phyloP scores from a whole-genome alignment of 2,888 invertebrate genomes.

The Busseola fusca region DNA sequence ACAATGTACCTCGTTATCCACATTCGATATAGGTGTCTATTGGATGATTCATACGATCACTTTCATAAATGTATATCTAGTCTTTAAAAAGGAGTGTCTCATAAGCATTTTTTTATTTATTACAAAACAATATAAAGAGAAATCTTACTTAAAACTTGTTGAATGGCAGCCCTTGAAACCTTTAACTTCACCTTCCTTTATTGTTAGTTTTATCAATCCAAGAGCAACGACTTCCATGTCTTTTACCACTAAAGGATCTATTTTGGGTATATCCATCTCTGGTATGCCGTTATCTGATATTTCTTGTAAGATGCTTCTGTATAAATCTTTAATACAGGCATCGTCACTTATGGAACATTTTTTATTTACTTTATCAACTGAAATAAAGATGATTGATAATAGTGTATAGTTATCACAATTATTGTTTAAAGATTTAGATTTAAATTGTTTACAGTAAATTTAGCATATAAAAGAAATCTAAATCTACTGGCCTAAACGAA shows the following conservation, averaged over 20 bases:
- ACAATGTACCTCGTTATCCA: neutral
- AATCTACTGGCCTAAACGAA: neutral
- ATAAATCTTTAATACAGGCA: constrained; percentile 18
- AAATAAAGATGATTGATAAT: constrained; percentile 13
- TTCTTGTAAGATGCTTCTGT: neutral
- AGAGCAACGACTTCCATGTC: constrained; percentile 5
- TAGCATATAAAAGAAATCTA: neutral
- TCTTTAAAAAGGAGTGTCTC: neutral
- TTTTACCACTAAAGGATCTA: constrained; percentile 38
- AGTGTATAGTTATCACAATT: neutral
- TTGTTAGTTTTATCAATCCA: constrained; percentile 32
- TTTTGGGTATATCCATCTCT: constrained; percentile 34
- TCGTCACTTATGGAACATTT: constrained; percentile 39
- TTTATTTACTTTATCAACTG: constrained; percentile 30
- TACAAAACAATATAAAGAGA: neutral
- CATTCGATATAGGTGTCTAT: neutral
- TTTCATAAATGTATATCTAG: neutral
- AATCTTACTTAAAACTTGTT: constrained; percentile 37
- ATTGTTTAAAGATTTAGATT: neutral
- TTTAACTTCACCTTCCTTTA: constrained; percentile 31
- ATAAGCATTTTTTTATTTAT: neutral
- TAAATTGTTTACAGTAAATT: neutral
- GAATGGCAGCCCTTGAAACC: constrained; percentile 42
- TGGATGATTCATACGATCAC: neutral
- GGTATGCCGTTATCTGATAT: constrained; percentile 37